Evolutionary conservation across 2,113 vertebrate species (phyloP).

Genomic region (Hemibates koningsi): DNA sequence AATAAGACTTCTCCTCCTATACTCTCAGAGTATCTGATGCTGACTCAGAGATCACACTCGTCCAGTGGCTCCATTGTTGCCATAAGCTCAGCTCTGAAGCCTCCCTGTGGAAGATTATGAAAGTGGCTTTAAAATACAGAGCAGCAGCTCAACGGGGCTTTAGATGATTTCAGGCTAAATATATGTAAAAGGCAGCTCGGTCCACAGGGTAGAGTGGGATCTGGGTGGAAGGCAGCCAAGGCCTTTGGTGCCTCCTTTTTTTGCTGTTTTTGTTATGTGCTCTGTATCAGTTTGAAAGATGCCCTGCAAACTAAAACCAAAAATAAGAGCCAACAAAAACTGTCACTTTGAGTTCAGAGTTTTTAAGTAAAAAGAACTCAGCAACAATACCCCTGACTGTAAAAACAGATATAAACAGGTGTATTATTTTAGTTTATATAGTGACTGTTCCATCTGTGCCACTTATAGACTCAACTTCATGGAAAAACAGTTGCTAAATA

Average conservation of each 20-base stretch:
- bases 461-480: not conserved
- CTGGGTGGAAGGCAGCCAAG: slow-evolving; percentile 8
- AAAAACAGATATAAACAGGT: not conserved
- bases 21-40: not conserved
- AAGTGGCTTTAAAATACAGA: slow-evolving; percentile 31
- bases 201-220: slow-evolving; percentile 10
- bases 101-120: slow-evolving; percentile 34
- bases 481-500: not conserved
- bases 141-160: slow-evolving; percentile 35
- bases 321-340: not conserved
- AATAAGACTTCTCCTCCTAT: not conserved
- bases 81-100: slow-evolving; percentile 10
- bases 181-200: slow-evolving; percentile 37
- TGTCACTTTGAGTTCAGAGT: not conserved
- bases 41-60: slow-evolving; percentile 11
- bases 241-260: slow-evolving; percentile 1
- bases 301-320: not conserved
- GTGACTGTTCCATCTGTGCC: not conserved
- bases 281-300: not conserved
- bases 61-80: slow-evolving; percentile 12
- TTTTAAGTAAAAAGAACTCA: not conserved
- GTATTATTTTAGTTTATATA: not conserved
- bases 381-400: not conserved
- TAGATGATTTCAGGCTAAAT: slow-evolving; percentile 50
- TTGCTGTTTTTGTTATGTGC: not conserved